Conservation (phyloP, 1,140 invertebrate genomes). For the Rhagoletis pomonella region DNA sequence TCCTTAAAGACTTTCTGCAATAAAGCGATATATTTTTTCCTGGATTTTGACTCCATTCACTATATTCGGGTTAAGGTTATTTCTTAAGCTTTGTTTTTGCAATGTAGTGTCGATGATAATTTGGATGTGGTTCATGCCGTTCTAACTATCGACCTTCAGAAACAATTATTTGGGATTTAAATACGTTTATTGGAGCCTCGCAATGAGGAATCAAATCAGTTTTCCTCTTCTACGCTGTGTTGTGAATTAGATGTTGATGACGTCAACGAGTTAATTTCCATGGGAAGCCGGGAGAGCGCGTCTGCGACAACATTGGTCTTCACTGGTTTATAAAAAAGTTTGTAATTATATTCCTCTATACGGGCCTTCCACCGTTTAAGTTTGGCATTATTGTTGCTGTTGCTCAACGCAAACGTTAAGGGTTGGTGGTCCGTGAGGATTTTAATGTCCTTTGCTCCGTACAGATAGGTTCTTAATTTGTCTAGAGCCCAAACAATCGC, state of each 20-base stretch:
- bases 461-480: slow-evolving; percentile 66
- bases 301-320: slow-evolving; percentile 34
- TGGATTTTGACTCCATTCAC: slow-evolving; percentile 56
- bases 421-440: slow-evolving; percentile 68
- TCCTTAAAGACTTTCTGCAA: slow-evolving; percentile 52
- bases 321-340: slow-evolving; percentile 52
- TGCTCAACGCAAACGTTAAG: slow-evolving; percentile 69
- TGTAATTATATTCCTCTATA: slow-evolving; percentile 53
- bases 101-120: not conserved
- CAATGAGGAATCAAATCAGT: slow-evolving; percentile 26
- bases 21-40: slow-evolving; percentile 1
- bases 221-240: slow-evolving; percentile 52
- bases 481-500: slow-evolving; percentile 70
- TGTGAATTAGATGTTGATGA: not conserved
- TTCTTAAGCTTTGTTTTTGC: not conserved
- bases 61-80: slow-evolving; percentile 31
- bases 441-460: slow-evolving; percentile 59
- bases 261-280: not conserved
- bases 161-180: slow-evolving; percentile 50
- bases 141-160: not conserved
- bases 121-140: slow-evolving; percentile 35
- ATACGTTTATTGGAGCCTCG: slow-evolving; percentile 52
- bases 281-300: slow-evolving; percentile 56
- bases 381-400: slow-evolving; percentile 68
- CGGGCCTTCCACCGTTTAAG: slow-evolving; percentile 53